Conservation (phyloP, 2,797 vertebrate genomes). For the Acanthiza pusilla region DNA sequence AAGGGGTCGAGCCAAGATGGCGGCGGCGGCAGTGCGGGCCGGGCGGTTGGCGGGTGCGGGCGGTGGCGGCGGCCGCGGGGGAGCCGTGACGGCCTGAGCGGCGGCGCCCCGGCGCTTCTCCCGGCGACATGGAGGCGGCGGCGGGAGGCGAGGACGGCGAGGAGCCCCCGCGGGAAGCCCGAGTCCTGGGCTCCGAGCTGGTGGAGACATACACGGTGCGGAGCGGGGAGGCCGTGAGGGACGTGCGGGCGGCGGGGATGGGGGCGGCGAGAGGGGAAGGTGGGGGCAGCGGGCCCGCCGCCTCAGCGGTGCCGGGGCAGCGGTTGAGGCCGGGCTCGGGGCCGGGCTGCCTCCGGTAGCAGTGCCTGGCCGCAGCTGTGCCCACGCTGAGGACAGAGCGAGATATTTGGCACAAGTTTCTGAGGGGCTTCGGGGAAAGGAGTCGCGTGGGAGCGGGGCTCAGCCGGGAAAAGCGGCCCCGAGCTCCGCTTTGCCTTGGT, state of each 20-base stretch:
- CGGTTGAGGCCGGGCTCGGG: background rate
- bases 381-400: background rate
- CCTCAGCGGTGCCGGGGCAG: background rate
- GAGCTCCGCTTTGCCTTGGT: background rate
- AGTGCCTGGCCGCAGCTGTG: background rate
- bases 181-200: conserved; percentile 87
- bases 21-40: background rate
- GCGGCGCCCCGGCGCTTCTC: background rate
- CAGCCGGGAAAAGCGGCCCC: rapidly evolving
- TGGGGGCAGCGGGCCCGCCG: background rate
- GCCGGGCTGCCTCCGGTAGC: background rate
- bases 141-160: conserved; percentile 69
- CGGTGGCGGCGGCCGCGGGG: background rate
- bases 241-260: background rate
- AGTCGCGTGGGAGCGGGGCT: background rate
- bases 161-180: conserved; percentile 77
- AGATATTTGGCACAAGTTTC: background rate
- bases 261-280: background rate
- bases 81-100: background rate
- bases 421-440: background rate
- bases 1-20: background rate
- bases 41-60: background rate
- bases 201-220: conserved; percentile 92
- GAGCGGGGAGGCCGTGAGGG: background rate
- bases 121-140: conserved; percentile 57